Conservation (phyloP, 2,113 vertebrate species). For the Tricholaema leucomelas region DNA sequence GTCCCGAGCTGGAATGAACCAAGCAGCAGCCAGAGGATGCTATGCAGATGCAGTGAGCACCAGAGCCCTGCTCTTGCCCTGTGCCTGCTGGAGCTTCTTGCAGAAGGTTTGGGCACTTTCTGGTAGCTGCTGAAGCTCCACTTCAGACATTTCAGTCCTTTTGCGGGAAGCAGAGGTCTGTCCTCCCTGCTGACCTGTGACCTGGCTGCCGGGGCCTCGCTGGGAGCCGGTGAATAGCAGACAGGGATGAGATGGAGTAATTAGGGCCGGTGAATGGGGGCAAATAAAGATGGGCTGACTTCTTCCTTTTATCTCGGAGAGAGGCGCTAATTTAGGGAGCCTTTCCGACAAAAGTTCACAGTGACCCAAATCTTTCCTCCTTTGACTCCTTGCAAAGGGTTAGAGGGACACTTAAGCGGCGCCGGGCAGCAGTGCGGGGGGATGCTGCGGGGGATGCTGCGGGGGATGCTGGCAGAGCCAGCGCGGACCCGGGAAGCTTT, state of each 20-base stretch:
- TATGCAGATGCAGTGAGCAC: not conserved
- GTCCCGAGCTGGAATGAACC: not conserved
- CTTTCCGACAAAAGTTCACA: not conserved
- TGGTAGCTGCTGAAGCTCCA: not conserved
- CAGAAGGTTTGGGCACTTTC: not conserved
- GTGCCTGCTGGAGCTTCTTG: not conserved
- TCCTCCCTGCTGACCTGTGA: not conserved
- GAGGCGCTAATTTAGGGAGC: slow-evolving; percentile 42
- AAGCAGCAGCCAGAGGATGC: accelerated
- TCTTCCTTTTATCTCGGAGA: not conserved
- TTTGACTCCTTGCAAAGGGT: not conserved
- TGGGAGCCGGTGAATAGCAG: slow-evolving; percentile 34
- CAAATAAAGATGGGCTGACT: slow-evolving; percentile 23
- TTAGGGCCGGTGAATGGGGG: not conserved
- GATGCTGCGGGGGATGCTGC: not conserved
- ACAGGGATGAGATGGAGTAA: slow-evolving; percentile 4
- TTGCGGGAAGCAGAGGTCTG: not conserved
- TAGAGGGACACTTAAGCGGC: not conserved
- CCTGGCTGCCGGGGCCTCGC: not conserved
- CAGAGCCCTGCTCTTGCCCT: not conserved
- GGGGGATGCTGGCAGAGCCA: no score
- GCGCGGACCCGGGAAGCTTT: no score
- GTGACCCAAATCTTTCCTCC: slow-evolving; percentile 10
- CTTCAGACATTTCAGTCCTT: slow-evolving; percentile 4
- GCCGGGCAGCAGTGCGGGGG: accelerated